Evolutionary conservation across 2,113 vertebrate species (phyloP).

Genomic region (Oceanites oceanicus): DNA sequence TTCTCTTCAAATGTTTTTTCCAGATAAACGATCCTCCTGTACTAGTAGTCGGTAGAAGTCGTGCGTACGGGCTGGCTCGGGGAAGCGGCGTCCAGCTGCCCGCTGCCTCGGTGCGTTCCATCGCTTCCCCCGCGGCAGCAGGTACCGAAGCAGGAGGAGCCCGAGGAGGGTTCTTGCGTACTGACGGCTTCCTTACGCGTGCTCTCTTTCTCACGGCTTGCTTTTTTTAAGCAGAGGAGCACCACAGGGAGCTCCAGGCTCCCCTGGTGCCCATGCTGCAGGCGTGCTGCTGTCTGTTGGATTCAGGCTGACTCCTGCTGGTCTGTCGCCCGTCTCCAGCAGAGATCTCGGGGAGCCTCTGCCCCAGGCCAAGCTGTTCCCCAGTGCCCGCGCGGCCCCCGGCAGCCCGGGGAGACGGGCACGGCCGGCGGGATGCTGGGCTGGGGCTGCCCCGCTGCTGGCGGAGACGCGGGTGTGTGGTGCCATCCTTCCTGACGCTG

Average conservation of each 20-base stretch:
- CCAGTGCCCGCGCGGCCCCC: too few species aligned
- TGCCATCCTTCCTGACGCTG: background rate
- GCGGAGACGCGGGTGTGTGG: fast-evolving
- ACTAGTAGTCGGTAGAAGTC: background rate
- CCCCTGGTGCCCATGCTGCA: background rate
- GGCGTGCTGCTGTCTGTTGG: background rate
- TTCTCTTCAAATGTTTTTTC: background rate
- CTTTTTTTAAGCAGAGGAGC: background rate
- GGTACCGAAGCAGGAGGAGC: background rate
- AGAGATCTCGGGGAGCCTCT: background rate
- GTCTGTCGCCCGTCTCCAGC: background rate
- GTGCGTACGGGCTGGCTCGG: fast-evolving
- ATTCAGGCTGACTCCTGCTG: background rate
- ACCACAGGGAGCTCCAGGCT: background rate
- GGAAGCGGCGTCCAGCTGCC: background rate
- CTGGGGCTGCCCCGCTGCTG: background rate
- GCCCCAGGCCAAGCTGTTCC: fast-evolving
- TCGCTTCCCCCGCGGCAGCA: background rate
- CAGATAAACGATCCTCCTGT: too few species aligned
- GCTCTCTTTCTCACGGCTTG: fast-evolving
- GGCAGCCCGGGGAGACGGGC: background rate
- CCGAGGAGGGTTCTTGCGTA: background rate
- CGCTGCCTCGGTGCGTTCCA: background rate
- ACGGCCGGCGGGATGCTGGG: too few species aligned
- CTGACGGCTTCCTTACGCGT: fast-evolving